A percentile compares a stretch with the other conserved stretches of the same genome.
phyloP scores from a whole-genome alignment of 2,113 vertebrate genomes.

The Danio rerio region GRCz12tu NC_133192.1:6616501-6617000 shows the following conservation, averaged over 20 bases:
- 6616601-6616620: background rate
- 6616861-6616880: background rate
- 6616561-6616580: too few relatives aligned
- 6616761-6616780: constrained; percentile 22
- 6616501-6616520: too few relatives aligned
- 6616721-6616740: constrained; percentile 17
- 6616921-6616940: background rate
- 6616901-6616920: constrained; percentile 26
- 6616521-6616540: too few relatives aligned
- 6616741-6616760: background rate
- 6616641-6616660: background rate
- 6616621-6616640: background rate
- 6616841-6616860: background rate
- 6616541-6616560: too few relatives aligned
- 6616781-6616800: background rate
- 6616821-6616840: background rate
- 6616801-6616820: constrained; percentile 28
- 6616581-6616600: background rate
- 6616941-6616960: background rate
- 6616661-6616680: background rate
- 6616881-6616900: constrained; percentile 10
- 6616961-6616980: background rate
- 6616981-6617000: too few relatives aligned
- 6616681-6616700: constrained; percentile 1
- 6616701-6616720: constrained; percentile 26